Percentiles rank a stretch among this genome's conserved stretches.
phyloP scores from a whole-genome alignment of 2,797 vertebrate genomes.

The Hypotaenidia philippensis region DNA sequence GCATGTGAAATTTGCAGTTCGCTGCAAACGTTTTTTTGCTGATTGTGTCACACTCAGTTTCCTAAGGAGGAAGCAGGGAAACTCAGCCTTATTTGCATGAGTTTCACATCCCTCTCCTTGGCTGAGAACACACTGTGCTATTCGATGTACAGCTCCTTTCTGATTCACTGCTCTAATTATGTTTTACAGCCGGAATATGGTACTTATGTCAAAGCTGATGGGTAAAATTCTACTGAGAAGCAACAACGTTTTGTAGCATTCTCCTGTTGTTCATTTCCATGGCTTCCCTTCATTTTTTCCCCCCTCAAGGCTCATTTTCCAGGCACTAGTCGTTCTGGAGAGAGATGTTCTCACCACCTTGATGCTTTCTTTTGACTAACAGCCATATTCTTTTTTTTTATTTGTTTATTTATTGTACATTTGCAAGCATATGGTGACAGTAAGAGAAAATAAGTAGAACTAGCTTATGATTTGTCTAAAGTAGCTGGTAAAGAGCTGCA shows the following conservation, averaged over 20 bases:
- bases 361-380: slow-evolving; percentile 51
- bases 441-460: slow-evolving; percentile 16
- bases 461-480: slow-evolving; percentile 28
- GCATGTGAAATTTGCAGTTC: slow-evolving; percentile 13
- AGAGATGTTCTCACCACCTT: slow-evolving; percentile 39
- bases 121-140: slow-evolving; percentile 65
- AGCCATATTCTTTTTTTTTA: slow-evolving; percentile 27
- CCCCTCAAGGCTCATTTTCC: slow-evolving; percentile 55
- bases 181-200: slow-evolving; percentile 72
- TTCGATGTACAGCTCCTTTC: slow-evolving; percentile 68
- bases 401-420: slow-evolving; percentile 66
- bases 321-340: background rate
- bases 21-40: slow-evolving; percentile 11
- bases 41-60: slow-evolving; percentile 66
- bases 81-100: slow-evolving; percentile 60
- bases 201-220: slow-evolving; percentile 74
- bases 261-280: slow-evolving; percentile 70
- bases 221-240: slow-evolving; percentile 70
- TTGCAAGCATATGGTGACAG: slow-evolving; percentile 34
- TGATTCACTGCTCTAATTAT: slow-evolving; percentile 76
- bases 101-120: slow-evolving; percentile 65
- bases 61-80: slow-evolving; percentile 60
- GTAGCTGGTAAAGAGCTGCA: slow-evolving; percentile 3
- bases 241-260: slow-evolving; percentile 59
- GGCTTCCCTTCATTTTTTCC: slow-evolving; percentile 35